Evolutionary conservation across 2,113 vertebrate species (phyloP).

Genomic region (Tauraco erythrolophus): DNA sequence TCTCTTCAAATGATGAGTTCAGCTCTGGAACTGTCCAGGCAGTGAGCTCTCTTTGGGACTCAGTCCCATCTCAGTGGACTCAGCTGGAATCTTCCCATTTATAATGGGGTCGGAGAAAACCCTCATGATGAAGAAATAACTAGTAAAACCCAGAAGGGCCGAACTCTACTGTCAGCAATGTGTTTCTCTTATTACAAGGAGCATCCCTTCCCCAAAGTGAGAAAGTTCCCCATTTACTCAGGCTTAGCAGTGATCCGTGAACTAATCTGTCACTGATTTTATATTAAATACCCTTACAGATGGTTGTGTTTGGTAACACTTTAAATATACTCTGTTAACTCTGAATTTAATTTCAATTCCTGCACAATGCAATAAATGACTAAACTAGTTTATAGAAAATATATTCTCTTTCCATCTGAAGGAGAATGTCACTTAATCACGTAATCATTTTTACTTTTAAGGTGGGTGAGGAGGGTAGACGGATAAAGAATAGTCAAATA

Average conservation of each 20-base stretch:
- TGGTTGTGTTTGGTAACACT: not conserved
- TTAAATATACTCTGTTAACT: not conserved
- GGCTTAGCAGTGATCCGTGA: not conserved
- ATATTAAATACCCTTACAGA: not conserved
- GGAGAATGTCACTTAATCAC: not conserved
- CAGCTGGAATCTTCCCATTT: not conserved
- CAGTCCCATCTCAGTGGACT: not conserved
- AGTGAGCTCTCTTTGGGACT: not conserved
- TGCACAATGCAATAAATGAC: not conserved
- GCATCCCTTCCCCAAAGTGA: not conserved
- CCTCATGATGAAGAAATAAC: not conserved
- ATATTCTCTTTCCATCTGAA: not conserved
- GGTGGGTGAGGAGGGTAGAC: not conserved
- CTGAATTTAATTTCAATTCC: not conserved
- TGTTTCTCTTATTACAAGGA: not conserved
- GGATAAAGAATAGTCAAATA: not conserved
- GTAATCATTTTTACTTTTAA: not conserved
- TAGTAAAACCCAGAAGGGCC: not conserved
- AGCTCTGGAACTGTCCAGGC: not conserved
- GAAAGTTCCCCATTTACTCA: not conserved
- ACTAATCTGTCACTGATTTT: not conserved
- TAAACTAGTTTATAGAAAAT: not conserved
- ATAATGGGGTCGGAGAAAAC: not conserved
- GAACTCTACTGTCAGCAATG: not conserved
- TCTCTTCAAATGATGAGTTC: not conserved